Percentiles rank a stretch among this genome's conserved stretches.
These are phyloP conservation scores for Euura saliciscinereae DNA, from an alignment of 1,140 invertebrate species.

Conservation along the genomic window DNA sequence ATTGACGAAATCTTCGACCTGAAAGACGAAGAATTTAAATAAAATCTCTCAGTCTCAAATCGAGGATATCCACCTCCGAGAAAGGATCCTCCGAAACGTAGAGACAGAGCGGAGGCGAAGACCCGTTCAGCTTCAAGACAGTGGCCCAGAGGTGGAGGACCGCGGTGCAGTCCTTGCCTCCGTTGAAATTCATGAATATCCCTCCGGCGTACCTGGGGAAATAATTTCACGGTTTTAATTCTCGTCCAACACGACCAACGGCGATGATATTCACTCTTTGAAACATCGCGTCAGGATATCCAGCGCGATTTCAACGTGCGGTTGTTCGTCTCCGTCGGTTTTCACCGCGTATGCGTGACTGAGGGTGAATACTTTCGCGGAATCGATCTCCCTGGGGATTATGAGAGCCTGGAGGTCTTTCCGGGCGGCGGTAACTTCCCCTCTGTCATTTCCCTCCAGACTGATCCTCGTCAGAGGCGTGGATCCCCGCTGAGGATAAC, in stretches of 20 bases:
- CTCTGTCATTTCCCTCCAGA: conserved; percentile 51
- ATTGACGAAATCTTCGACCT: conserved; percentile 82
- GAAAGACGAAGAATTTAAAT: neutral
- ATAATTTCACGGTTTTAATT: conserved; percentile 12
- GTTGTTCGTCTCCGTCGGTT: conserved; percentile 27
- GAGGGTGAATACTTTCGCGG: conserved; percentile 28
- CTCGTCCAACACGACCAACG: conserved; percentile 1
- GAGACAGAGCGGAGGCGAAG: conserved; percentile 41
- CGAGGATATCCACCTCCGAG: conserved; percentile 63
- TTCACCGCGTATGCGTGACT: conserved; percentile 31
- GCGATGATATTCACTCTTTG: conserved; percentile 38
- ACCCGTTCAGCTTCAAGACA: conserved; percentile 62
- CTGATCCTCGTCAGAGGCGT: conserved; percentile 55
- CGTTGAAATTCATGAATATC: conserved; percentile 92
- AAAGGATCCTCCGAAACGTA: conserved; percentile 75
- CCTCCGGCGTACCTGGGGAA: conserved; percentile 68
- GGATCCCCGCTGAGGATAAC: conserved; percentile 68
- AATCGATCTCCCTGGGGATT: conserved; percentile 27
- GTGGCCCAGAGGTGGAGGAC: conserved; percentile 79
- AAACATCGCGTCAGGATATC: conserved; percentile 47
- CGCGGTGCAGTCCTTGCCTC: conserved; percentile 96
- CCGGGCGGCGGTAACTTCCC: conserved; percentile 43
- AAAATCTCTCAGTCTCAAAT: neutral
- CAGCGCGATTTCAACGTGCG: conserved; percentile 40
- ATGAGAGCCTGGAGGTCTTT: conserved; percentile 41